A percentile compares a stretch with the other conserved stretches of the same genome.
These are phyloP conservation scores for Seriola dumerili DNA, from an alignment of 2,113 vertebrate species.

Conservation along the genomic window DNA sequence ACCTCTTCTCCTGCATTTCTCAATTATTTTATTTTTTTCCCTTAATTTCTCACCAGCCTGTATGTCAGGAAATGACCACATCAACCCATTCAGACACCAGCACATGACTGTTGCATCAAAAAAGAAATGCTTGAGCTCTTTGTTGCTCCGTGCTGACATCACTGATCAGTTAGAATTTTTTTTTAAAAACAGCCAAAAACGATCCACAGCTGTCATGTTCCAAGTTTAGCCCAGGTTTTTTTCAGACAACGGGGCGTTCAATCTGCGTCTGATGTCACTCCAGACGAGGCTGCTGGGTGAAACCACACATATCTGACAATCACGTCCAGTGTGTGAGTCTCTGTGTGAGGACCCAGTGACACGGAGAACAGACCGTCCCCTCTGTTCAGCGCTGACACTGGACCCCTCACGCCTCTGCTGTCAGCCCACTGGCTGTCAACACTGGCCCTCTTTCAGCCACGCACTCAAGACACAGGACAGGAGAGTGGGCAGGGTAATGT, in stretches of 20 bases:
- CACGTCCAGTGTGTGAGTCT: slow-evolving; percentile 61
- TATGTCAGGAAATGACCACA: slow-evolving; percentile 7
- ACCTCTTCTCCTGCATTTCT: background rate
- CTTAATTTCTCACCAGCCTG: background rate
- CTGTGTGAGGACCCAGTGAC: slow-evolving; percentile 59
- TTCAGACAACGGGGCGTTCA: slow-evolving; percentile 67
- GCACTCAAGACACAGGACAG: slow-evolving; percentile 65
- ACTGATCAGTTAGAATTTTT: slow-evolving; percentile 1
- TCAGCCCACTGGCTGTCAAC: slow-evolving; percentile 75
- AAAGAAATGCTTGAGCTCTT: slow-evolving; percentile 13
- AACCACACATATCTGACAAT: slow-evolving; percentile 72
- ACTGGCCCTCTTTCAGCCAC: slow-evolving; percentile 70
- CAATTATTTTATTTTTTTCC: background rate
- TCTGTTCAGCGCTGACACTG: slow-evolving; percentile 70
- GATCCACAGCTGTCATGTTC: slow-evolving; percentile 21
- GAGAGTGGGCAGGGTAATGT: slow-evolving; percentile 61
- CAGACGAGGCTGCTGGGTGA: slow-evolving; percentile 59
- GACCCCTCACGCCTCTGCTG: slow-evolving; percentile 68
- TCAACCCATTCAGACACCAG: slow-evolving; percentile 1
- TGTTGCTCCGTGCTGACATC: slow-evolving; percentile 45
- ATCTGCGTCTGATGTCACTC: slow-evolving; percentile 79
- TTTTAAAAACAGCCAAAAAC: slow-evolving; percentile 31
- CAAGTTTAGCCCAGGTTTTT: slow-evolving; percentile 34
- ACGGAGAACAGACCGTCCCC: slow-evolving; percentile 69
- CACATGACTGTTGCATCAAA: slow-evolving; percentile 30